Evolutionary conservation across 2,888 invertebrate species (phyloP).

Genomic region (Conchocele bisecta): DNA sequence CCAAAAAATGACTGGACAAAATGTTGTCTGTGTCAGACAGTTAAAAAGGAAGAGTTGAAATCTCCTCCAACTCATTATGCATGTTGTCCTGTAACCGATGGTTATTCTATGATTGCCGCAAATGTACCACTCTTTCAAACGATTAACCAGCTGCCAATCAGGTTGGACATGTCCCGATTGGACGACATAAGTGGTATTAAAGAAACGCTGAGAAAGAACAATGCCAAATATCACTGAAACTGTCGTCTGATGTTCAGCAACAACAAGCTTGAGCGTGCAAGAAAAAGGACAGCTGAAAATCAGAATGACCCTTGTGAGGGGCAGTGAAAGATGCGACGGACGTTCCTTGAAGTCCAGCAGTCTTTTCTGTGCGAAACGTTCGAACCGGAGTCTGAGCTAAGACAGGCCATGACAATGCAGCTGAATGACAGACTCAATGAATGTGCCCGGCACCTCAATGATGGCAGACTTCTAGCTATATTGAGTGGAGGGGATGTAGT

Average conservation of each 20-base stretch:
- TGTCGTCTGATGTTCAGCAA: slow-evolving; percentile 45
- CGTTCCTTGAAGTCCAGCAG: background rate
- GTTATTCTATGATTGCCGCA: slow-evolving; percentile 22
- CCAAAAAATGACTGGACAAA: too few relatives aligned
- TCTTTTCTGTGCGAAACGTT: slow-evolving; percentile 49
- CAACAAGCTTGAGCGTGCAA: slow-evolving; percentile 41
- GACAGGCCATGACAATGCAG: slow-evolving; percentile 55
- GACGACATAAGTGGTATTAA: slow-evolving; percentile 54
- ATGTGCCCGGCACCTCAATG: slow-evolving; percentile 47
- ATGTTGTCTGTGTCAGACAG: slow-evolving; percentile 31
- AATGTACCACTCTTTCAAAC: slow-evolving; percentile 40
- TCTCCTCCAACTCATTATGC: slow-evolving; percentile 26
- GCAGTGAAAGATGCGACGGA: background rate
- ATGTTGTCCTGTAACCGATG: slow-evolving; percentile 11
- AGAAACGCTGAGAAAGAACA: slow-evolving; percentile 38
- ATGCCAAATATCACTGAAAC: slow-evolving; percentile 53
- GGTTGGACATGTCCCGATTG: slow-evolving; percentile 40
- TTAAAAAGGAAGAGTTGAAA: slow-evolving; percentile 35
- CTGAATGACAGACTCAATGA: slow-evolving; percentile 45
- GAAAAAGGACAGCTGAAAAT: too few relatives aligned
- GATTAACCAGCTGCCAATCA: slow-evolving; percentile 35
- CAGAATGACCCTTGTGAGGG: too few relatives aligned
- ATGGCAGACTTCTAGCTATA: slow-evolving; percentile 47
- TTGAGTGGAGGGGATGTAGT: slow-evolving; percentile 57
- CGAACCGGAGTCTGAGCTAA: slow-evolving; percentile 15